Base-by-base conservation (phyloP, 2,888 invertebrate species). In the Ommatoiulus sabulosus region DNA sequence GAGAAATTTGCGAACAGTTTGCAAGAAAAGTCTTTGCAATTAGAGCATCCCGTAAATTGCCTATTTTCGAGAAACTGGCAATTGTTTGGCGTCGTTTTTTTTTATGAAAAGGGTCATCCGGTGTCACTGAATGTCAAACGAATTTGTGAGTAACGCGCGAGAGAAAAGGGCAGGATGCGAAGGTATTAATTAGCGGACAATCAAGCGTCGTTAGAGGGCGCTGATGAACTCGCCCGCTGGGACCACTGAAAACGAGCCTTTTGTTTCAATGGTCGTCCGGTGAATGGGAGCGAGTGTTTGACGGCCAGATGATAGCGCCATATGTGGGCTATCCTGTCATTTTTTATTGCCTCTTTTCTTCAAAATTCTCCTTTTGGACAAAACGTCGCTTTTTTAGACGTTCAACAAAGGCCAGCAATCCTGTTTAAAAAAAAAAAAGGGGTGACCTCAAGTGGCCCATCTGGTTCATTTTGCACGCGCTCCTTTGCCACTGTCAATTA, bases 281-380 rank as follows among this genome's bases (percentile, higher is more conserved):
- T 80, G 80, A 80, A 80, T 80, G 80, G 35, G 35, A 0, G 35
- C 80, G 15, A 80, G 80, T 80, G 80, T 80, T n/a, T 80, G 35
- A 35, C 12, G 24, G 24, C 35, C n/a, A 57, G 15, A 8, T 80
- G 35, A 3, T n/a, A 12, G 35, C 80, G 80, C 80, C 80, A 80
- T 80, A 80, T 80, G 80, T 80, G 80, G 80, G 80, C 80, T 24
- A 80, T 80, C 80, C 80, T 80, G 80, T n/a, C 80, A 10, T 10
- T 57, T 72, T 72, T 72, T 72, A 72, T 72, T 20, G 24, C 72
- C 20, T 52, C 17, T 52, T 52, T 12, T 52, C 52, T 52, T 12
- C 52, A 52, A 52, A 52, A 52, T 52, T 52, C 52, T 15, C 15
- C 52, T 52, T 35, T 80, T 24, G 35, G 24, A 72, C 20, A 72